phyloP scores from a whole-genome alignment of 2,797 vertebrate species.

The Anabas testudineus region DNA sequence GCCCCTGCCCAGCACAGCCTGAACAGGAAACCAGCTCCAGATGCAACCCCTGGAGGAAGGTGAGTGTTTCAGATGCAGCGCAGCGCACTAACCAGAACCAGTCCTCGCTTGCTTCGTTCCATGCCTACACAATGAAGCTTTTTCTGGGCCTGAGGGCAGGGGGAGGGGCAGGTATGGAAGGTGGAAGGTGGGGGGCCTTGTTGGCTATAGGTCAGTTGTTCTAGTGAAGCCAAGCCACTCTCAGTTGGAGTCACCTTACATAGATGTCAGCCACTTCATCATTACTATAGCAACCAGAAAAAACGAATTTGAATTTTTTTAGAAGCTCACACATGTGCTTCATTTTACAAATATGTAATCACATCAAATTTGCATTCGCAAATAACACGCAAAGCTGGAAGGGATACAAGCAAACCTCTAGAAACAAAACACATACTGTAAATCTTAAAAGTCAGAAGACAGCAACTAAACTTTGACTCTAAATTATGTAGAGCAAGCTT shows the following conservation, averaged over 20 bases:
- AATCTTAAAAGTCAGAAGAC: slow-evolving; percentile 59
- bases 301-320: slow-evolving; percentile 47
- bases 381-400: slow-evolving; percentile 72
- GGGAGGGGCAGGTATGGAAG: slow-evolving; percentile 33
- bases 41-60: slow-evolving; percentile 87
- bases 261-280: slow-evolving; percentile 37
- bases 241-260: slow-evolving; percentile 64
- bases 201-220: slow-evolving; percentile 68
- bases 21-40: slow-evolving; percentile 88
- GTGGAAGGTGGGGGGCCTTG: slow-evolving; percentile 46
- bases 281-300: slow-evolving; percentile 42
- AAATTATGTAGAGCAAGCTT: slow-evolving; percentile 59
- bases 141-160: slow-evolving; percentile 67
- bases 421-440: slow-evolving; percentile 56
- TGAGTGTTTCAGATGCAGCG: slow-evolving; percentile 81
- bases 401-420: slow-evolving; percentile 54
- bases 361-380: slow-evolving; percentile 73
- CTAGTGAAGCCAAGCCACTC: slow-evolving; percentile 39
- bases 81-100: slow-evolving; percentile 79
- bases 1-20: slow-evolving; percentile 69
- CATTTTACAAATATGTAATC: slow-evolving; percentile 74
- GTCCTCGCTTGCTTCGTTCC: slow-evolving; percentile 60
- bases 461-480: slow-evolving; percentile 42
- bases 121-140: slow-evolving; percentile 80
- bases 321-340: slow-evolving; percentile 60